These are phyloP conservation scores for Chionomys nivalis DNA, from an alignment of 2,113 vertebrate species.

Conservation along the genomic window DNA sequence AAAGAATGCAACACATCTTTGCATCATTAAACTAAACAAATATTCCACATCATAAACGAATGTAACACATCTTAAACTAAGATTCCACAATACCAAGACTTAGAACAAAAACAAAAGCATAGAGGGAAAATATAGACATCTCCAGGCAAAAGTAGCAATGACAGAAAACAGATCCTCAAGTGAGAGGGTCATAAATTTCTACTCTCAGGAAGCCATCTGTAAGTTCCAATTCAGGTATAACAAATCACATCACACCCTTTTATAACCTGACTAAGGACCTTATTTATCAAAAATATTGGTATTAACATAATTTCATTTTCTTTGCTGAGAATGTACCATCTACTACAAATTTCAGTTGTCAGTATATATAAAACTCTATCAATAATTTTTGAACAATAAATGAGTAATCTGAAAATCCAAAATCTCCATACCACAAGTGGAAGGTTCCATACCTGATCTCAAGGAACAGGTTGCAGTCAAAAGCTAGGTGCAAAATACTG, in stretches of 20 bases:
- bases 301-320: conserved; percentile 34
- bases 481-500: background rate
- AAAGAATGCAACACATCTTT: background rate
- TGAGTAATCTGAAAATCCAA: background rate
- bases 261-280: background rate
- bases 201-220: background rate
- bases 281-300: background rate
- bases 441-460: background rate
- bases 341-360: conserved; percentile 3
- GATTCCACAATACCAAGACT: background rate
- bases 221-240: background rate
- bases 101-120: conserved; percentile 13
- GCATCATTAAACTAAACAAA: background rate
- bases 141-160: background rate
- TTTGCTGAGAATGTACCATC: conserved; percentile 6
- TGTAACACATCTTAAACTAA: background rate
- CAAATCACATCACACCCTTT: background rate
- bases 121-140: background rate
- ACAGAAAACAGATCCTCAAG: background rate
- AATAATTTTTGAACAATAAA: background rate
- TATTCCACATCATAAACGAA: background rate
- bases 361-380: conserved; percentile 13
- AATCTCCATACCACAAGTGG: background rate
- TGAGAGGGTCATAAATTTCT: background rate
- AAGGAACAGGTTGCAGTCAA: background rate